phyloP scores from a whole-genome alignment of 2,113 vertebrate genomes.

The Notechis scutatus region DNA sequence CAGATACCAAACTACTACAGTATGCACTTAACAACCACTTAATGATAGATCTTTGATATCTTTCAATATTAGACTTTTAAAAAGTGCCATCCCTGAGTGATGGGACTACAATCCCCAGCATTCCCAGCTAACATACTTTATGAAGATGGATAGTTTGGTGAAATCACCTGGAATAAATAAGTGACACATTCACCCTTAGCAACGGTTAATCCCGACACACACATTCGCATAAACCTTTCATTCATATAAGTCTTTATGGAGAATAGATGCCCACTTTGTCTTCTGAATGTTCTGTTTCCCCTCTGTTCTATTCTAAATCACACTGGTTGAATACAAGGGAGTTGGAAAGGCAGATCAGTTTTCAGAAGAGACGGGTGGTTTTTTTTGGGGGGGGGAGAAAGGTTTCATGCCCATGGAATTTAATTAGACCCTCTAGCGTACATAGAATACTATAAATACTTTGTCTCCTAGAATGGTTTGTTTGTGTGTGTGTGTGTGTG shows the following conservation, averaged over 20 bases:
- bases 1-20: not conserved
- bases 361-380: not conserved
- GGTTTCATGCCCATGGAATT: not conserved
- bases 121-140: not conserved
- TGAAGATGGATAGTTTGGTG: too few species aligned
- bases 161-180: not conserved
- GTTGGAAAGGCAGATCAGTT: not conserved
- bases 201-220: not conserved
- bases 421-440: not conserved
- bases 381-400: not conserved
- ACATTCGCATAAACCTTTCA: too few species aligned
- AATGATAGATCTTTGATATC: not conserved
- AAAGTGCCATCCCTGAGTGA: not conserved
- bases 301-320: not conserved
- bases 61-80: not conserved
- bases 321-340: not conserved
- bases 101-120: not conserved
- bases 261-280: not conserved
- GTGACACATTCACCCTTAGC: not conserved
- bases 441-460: not conserved
- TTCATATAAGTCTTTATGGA: not conserved
- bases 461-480: not conserved
- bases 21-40: not conserved
- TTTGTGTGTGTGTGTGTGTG: not conserved
- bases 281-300: not conserved